A percentile compares a stretch with the other conserved stretches of the same genome.
These are phyloP conservation scores for Oligia latruncula DNA, from an alignment of 2,888 invertebrate genomes.

Conservation along the genomic window DNA sequence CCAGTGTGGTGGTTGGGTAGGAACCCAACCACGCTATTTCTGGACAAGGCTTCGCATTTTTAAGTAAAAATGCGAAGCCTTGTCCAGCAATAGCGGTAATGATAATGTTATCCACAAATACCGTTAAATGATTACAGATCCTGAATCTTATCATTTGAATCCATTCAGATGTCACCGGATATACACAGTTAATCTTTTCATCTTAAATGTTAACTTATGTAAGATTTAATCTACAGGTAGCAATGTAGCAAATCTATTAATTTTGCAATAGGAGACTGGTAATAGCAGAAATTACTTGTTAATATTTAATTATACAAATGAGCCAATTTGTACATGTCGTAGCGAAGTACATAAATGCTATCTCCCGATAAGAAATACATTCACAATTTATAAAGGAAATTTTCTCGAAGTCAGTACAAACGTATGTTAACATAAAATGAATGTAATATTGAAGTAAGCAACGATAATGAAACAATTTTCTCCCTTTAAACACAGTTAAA, in stretches of 20 bases:
- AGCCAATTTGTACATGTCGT: constrained; percentile 52
- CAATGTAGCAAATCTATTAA: constrained; percentile 53
- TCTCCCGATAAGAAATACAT: constrained; percentile 32
- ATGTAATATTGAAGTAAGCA: constrained; percentile 28
- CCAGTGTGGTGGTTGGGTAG: not conserved
- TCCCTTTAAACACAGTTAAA: constrained; percentile 40
- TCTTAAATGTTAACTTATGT: constrained; percentile 50
- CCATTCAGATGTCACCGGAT: constrained; percentile 56
- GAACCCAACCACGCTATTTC: not conserved
- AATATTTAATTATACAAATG: constrained; percentile 63
- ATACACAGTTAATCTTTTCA: constrained; percentile 52
- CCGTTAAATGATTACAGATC: constrained; percentile 16
- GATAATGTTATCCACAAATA: not conserved
- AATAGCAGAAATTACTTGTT: constrained; percentile 54
- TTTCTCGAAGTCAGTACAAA: constrained; percentile 19
- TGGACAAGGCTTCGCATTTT: too few species aligned
- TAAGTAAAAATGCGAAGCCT: not conserved
- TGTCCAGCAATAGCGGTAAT: not conserved
- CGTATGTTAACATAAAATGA: constrained; percentile 18
- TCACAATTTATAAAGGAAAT: constrained; percentile 37
- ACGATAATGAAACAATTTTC: constrained; percentile 48
- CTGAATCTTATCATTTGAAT: constrained; percentile 26
- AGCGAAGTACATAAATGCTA: constrained; percentile 20
- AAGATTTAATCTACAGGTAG: constrained; percentile 57
- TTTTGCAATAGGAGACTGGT: constrained; percentile 45